These are phyloP conservation scores for Plemyria rubiginata DNA, from an alignment of 2,888 invertebrate genomes.

Conservation along the genomic window DNA sequence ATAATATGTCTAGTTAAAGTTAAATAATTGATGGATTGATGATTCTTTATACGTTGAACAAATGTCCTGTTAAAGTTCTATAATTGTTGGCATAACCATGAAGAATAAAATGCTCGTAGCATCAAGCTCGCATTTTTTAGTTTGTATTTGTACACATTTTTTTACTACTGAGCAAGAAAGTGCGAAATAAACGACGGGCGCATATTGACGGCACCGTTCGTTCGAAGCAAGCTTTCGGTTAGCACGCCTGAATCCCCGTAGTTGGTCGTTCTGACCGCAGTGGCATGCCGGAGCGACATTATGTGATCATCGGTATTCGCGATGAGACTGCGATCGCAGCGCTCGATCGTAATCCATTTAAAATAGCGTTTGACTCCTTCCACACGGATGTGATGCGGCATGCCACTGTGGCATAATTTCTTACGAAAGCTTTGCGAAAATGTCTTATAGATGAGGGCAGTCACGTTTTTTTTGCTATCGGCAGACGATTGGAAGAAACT, in stretches of 20 bases:
- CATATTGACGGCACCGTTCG: background rate
- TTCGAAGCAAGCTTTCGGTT: background rate
- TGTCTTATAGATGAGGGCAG: background rate
- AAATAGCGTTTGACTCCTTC: constrained; percentile 34
- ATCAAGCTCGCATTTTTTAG: too few relatives aligned
- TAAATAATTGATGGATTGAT: too few relatives aligned
- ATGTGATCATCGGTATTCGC: constrained; percentile 44
- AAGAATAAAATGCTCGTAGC: too few relatives aligned
- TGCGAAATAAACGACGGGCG: background rate
- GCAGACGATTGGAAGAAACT: too few relatives aligned
- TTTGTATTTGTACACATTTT: too few relatives aligned
- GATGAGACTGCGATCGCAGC: constrained; percentile 28
- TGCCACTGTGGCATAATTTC: background rate
- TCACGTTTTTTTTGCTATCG: background rate
- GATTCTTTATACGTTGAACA: too few relatives aligned
- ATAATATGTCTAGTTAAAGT: too few relatives aligned
- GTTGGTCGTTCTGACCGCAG: constrained; percentile 23
- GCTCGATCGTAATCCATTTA: constrained; percentile 46
- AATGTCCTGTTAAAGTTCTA: too few relatives aligned
- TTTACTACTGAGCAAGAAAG: too few relatives aligned
- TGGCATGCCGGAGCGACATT: constrained; percentile 38
- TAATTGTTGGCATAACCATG: too few relatives aligned
- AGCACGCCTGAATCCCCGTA: constrained; percentile 7
- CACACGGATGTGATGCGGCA: background rate
- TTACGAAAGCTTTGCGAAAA: background rate